Evolutionary conservation across 1,140 invertebrate genomes (phyloP), one percentile per base, ranked within the genome.

Genomic region (Brachionus rubens): DNA sequence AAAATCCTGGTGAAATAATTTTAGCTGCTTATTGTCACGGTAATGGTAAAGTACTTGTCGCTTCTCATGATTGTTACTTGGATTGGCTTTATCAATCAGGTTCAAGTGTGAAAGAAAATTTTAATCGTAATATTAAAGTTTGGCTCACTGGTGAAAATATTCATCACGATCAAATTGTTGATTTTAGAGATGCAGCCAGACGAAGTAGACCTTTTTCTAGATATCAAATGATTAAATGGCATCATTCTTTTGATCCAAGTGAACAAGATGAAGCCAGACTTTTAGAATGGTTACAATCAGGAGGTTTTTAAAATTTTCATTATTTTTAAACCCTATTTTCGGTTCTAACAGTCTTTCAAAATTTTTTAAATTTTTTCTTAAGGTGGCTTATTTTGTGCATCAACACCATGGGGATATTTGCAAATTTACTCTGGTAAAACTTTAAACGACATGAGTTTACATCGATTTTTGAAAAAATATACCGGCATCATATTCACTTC

Each of bases 341-440:
- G n/a, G n/a, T n/a, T n/a, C n/a, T n/a, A n/a, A n/a, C n/a, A n/a
- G n/a, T n/a, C n/a, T n/a, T n/a, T 52, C 4, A 3, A 52, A 7
- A 26, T 21, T 52, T 7, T 9, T 26, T 52, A 2, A 9, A 3
- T 21, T n/a, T 7, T 19, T 33, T 14, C 14, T 40, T 14, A 7
- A 41, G 72, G 72, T 2, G 72, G 21, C 9, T 40, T 75, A 16
- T 7, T 75, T 21, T 75, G 72, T 40, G 50, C 28, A 6, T 28
- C 54, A 21, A 75, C 72, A 0, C 28, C 72, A 33, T 75, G 72
- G 72, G 72, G 72, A 6, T 75, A 40, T 43, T 40, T 75, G 24
- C 72, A 75, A 30, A 1, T 54, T 5, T 16, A 75, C 56, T 21
- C 48, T 0, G n/a, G 19, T 5, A 75, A 75, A 47, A 26, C 21